Percentiles rank a stretch among this genome's conserved stretches.
These are phyloP conservation scores for Sebastes wilsoni DNA, from an alignment of 2,797 vertebrate genomes.

Conservation along the genomic window DNA sequence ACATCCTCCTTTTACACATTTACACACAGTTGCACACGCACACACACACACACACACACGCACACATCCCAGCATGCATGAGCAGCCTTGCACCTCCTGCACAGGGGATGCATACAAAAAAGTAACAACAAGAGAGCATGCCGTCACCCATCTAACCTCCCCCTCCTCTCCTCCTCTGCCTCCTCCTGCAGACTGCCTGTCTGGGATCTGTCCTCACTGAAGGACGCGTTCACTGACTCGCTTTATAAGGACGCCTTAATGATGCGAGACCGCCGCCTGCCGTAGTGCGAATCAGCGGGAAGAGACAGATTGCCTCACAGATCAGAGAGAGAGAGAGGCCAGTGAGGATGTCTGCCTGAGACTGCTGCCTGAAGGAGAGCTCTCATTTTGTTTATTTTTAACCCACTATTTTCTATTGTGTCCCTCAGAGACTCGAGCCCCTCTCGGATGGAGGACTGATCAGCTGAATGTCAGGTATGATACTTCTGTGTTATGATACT, in stretches of 20 bases:
- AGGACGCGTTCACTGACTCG: slow-evolving; percentile 60
- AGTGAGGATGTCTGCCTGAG: slow-evolving; percentile 64
- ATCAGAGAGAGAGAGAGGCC: slow-evolving; percentile 45
- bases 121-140: slow-evolving; percentile 28
- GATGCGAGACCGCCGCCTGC: slow-evolving; percentile 61
- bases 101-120: slow-evolving; percentile 26
- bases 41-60: background rate
- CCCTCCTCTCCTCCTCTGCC: slow-evolving; percentile 9
- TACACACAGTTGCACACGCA: slow-evolving; percentile 12
- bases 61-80: slow-evolving; percentile 32
- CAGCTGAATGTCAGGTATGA: slow-evolving; percentile 73
- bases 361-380: slow-evolving; percentile 41
- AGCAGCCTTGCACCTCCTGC: slow-evolving; percentile 41
- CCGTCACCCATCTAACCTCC: slow-evolving; percentile 26
- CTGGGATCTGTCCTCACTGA: slow-evolving; percentile 57
- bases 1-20: slow-evolving; percentile 77
- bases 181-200: slow-evolving; percentile 36
- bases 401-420: slow-evolving; percentile 9
- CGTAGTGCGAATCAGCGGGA: slow-evolving; percentile 49
- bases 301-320: slow-evolving; percentile 45
- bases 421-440: slow-evolving; percentile 27
- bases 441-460: slow-evolving; percentile 67
- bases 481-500: slow-evolving; percentile 15
- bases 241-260: slow-evolving; percentile 61
- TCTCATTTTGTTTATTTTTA: slow-evolving; percentile 49